Base-by-base conservation (phyloP, 2,888 invertebrate genomes). In the Drosophila anomelani region DNA sequence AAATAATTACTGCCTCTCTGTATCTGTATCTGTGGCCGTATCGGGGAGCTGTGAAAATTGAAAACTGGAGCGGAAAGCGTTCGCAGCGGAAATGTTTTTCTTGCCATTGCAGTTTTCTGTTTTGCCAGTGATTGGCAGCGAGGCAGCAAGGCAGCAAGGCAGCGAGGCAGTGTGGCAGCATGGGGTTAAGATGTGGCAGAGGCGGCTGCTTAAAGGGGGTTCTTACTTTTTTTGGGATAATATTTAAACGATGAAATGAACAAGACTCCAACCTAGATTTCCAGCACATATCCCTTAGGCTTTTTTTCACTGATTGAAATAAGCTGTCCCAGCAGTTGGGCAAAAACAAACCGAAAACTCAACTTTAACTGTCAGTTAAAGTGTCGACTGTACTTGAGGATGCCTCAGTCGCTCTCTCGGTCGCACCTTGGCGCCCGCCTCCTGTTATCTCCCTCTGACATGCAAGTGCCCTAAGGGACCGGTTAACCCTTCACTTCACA, bases 1-100 rank as follows among this genome's bases (percentile, higher is more conserved):
- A 87, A 87, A 87, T 89, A 85, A 87, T 85, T 85, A 89, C 88
- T 89, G 88, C 81, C 85, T 79, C 87, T 88, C 29, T 29, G 78
- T 54, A 43, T 34, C 59, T 38, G 34, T 34, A 26, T 46, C 66
- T n/a, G 29, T 15, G 81, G 75, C 87, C 85, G 34, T 34, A 20
- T 68, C 66, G 12, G 39, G 39, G 39, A 71, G 70, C 83, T 71
- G 84, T 79, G 76, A 85, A 84, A 80, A 84, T 87, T 87, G 87
- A 84, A 84, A 84, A 85, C 83, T 84, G 75, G 85, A 84, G 84
- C 84, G 84, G 87, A 84, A 84, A 84, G 72, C 87, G 82, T 74
- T 79, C 60, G 63, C 77, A 86, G 69, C 84, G 84, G 84, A 84
- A 87, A 87, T 84, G 84, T 85, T 81, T 80, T 81, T 81, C 63